These are phyloP conservation scores for Brachyalestes nurse DNA, from an alignment of 2,797 vertebrate species.

Conservation along the genomic window DNA sequence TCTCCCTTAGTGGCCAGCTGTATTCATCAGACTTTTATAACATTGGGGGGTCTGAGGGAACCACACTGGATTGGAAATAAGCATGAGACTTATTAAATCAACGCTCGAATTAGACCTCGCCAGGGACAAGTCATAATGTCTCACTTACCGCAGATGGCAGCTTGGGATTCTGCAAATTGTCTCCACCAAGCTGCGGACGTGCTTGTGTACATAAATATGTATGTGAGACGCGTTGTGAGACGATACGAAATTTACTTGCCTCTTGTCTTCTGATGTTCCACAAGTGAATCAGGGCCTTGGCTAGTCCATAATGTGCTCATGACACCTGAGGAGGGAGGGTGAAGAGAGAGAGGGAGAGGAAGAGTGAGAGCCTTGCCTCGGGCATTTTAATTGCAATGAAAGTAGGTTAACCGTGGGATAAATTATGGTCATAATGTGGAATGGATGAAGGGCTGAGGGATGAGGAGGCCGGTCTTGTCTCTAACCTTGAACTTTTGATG, in stretches of 20 bases:
- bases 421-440: constrained; percentile 53
- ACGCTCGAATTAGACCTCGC: constrained; percentile 48
- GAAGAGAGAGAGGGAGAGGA: neutral
- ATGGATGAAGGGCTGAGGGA: constrained; percentile 43
- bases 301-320: constrained; percentile 31
- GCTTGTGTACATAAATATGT: constrained; percentile 40
- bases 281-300: constrained; percentile 42
- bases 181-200: neutral
- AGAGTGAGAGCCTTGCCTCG: constrained; percentile 15
- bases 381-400: constrained; percentile 58
- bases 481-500: constrained; percentile 48
- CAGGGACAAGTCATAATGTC: constrained; percentile 47
- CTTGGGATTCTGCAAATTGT: constrained; percentile 38
- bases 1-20: constrained; percentile 40
- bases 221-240: constrained; percentile 19
- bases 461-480: constrained; percentile 21
- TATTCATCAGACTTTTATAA: constrained; percentile 48
- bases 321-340: neutral
- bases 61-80: constrained; percentile 41
- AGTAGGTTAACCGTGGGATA: constrained; percentile 64
- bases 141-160: constrained; percentile 34
- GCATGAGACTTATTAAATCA: constrained; percentile 56
- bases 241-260: constrained; percentile 39
- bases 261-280: constrained; percentile 33
- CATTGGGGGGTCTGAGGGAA: constrained; percentile 31